phyloP scores from a whole-genome alignment of 2,797 vertebrate genomes.

The Chelon labrosus region DNA sequence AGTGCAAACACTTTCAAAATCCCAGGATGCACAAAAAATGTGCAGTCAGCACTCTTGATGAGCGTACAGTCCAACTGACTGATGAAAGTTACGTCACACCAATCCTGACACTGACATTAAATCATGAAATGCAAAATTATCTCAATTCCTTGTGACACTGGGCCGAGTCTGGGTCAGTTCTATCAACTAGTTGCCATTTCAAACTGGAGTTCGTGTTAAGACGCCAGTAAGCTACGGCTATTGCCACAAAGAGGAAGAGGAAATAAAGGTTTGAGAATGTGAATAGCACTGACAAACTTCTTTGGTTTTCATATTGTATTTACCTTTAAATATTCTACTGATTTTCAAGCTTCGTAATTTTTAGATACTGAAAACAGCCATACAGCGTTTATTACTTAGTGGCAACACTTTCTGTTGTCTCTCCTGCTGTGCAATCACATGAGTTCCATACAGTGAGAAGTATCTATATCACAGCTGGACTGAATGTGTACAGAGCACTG shows the following conservation, averaged over 20 bases:
- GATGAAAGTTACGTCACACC: too few relatives aligned
- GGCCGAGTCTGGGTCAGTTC: neutral
- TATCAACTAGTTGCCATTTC: neutral
- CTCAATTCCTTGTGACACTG: neutral
- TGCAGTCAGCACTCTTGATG: too few relatives aligned
- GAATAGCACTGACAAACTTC: too few relatives aligned
- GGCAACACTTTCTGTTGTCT: too few relatives aligned
- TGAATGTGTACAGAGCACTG: too few relatives aligned
- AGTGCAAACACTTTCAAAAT: too few relatives aligned
- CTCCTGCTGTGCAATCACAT: neutral
- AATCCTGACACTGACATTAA: neutral
- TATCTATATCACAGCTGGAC: too few relatives aligned
- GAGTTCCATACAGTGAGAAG: neutral
- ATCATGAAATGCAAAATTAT: neutral
- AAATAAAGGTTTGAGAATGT: too few relatives aligned
- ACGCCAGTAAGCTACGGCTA: neutral
- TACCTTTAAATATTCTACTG: too few relatives aligned
- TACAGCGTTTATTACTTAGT: neutral
- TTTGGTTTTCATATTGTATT: too few relatives aligned
- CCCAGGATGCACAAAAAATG: too few relatives aligned
- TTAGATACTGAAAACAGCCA: neutral
- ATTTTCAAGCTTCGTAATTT: neutral
- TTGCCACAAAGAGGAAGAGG: neutral
- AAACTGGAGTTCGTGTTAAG: neutral
- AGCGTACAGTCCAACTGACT: too few relatives aligned